Percentiles rank a stretch among this genome's conserved stretches.
These are phyloP conservation scores for Gastrophryne carolinensis DNA, from an alignment of 2,797 vertebrate species.

Conservation along the genomic window DNA sequence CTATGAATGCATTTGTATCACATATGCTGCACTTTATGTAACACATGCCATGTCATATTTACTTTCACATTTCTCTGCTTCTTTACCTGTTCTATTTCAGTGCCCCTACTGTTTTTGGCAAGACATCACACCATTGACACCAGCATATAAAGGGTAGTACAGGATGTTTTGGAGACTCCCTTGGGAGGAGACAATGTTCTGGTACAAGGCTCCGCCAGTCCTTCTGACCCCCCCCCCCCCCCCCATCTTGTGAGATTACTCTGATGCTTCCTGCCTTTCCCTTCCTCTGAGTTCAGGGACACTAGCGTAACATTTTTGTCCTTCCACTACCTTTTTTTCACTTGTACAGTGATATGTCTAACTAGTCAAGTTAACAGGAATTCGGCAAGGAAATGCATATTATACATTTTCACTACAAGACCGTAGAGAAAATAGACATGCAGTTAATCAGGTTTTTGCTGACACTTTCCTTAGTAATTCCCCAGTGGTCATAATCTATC, in stretches of 20 bases:
- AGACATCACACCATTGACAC: not conserved
- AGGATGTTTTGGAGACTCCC: slow-evolving; percentile 26
- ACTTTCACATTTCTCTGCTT: not conserved
- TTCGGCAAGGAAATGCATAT: not conserved
- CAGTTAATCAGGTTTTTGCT: no score
- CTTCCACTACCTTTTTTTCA: not conserved
- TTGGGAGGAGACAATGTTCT: not conserved
- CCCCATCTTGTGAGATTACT: not conserved
- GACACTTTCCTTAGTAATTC: not conserved
- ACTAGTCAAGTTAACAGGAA: not conserved
- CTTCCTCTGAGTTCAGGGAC: slow-evolving; percentile 31
- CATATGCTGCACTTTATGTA: not conserved
- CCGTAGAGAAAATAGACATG: not conserved
- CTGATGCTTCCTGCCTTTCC: slow-evolving; percentile 41
- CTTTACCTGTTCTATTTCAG: slow-evolving; percentile 2
- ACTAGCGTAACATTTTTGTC: not conserved
- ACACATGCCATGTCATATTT: not conserved
- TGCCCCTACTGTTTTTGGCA: not conserved
- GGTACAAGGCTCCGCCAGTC: slow-evolving; percentile 4
- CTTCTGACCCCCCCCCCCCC: not conserved
- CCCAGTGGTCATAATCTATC: not conserved
- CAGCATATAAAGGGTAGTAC: slow-evolving; percentile 2
- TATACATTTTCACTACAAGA: not conserved
- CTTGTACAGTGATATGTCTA: not conserved
- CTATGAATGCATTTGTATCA: not conserved